Conservation (phyloP, 2,113 vertebrate species). For the Anarrhichthys ocellatus region DNA sequence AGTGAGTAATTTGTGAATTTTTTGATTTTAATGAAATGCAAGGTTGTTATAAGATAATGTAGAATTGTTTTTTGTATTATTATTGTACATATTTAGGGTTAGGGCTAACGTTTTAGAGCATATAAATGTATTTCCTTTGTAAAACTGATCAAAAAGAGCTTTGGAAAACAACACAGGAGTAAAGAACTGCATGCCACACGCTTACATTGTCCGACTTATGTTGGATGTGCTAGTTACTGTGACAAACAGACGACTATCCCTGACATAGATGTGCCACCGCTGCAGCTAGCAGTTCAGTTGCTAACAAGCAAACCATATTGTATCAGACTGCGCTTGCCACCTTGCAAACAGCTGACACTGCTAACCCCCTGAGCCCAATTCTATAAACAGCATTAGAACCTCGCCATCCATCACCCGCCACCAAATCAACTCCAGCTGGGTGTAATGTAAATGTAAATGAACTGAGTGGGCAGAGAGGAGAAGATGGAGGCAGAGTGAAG, state of each 20-base stretch:
- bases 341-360: conserved; percentile 65
- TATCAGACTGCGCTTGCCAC: conserved; percentile 23
- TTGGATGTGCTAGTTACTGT: neutral
- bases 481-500: conserved; percentile 45
- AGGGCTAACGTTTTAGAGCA: too few species aligned
- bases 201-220: neutral
- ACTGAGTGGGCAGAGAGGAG: conserved; percentile 63
- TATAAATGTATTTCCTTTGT: neutral
- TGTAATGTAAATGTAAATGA: conserved; percentile 83
- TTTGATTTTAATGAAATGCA: neutral
- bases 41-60: neutral
- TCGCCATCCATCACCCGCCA: conserved; percentile 72
- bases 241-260: conserved; percentile 13
- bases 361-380: conserved; percentile 65
- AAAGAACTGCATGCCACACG: neutral
- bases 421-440: conserved; percentile 75
- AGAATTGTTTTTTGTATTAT: too few species aligned
- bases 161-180: neutral
- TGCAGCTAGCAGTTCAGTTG: conserved; percentile 30
- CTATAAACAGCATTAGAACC: conserved; percentile 68
- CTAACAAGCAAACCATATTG: conserved; percentile 58
- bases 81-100: neutral
- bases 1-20: neutral
- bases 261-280: conserved; percentile 12
- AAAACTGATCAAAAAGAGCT: neutral